A percentile compares a stretch with the other conserved stretches of the same genome.
Evolutionary conservation across 1,140 invertebrate species (phyloP).

Genomic region (Drosophila lacteicornis): DNA sequence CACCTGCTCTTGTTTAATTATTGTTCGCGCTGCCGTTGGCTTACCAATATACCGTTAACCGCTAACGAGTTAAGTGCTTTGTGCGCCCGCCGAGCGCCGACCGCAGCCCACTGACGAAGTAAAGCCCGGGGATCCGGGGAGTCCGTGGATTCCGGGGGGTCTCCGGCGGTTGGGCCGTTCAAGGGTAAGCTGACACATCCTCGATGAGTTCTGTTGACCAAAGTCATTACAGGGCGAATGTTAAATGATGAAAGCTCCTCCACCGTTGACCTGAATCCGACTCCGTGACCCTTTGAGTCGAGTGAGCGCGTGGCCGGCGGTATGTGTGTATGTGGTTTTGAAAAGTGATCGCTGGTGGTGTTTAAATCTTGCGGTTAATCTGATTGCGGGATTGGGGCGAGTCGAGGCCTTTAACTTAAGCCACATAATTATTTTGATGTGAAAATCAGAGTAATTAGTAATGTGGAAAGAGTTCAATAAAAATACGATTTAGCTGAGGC

Average conservation of each 20-base stretch:
- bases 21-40: slow-evolving; percentile 66
- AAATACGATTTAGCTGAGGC: background rate
- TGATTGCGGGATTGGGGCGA: slow-evolving; percentile 47
- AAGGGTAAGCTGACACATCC: slow-evolving; percentile 59
- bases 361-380: slow-evolving; percentile 51
- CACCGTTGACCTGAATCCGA: slow-evolving; percentile 55
- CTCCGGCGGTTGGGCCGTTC: slow-evolving; percentile 5
- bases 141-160: background rate
- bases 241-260: slow-evolving; percentile 46
- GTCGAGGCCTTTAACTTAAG: slow-evolving; percentile 8
- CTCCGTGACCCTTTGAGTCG: slow-evolving; percentile 52
- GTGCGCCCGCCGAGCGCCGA: slow-evolving; percentile 54
- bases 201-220: slow-evolving; percentile 80
- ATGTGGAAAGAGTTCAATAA: background rate
- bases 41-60: slow-evolving; percentile 79
- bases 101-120: slow-evolving; percentile 50
- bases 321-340: slow-evolving; percentile 24
- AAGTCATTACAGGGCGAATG: slow-evolving; percentile 71
- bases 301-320: background rate
- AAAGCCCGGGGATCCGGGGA: background rate
- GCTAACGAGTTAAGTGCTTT: slow-evolving; percentile 82
- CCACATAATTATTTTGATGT: background rate
- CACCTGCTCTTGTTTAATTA: slow-evolving; percentile 72
- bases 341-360: slow-evolving; percentile 31
- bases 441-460: background rate